Base-by-base conservation (phyloP, 2,113 vertebrate genomes). In the Syngnathus typhle region DNA sequence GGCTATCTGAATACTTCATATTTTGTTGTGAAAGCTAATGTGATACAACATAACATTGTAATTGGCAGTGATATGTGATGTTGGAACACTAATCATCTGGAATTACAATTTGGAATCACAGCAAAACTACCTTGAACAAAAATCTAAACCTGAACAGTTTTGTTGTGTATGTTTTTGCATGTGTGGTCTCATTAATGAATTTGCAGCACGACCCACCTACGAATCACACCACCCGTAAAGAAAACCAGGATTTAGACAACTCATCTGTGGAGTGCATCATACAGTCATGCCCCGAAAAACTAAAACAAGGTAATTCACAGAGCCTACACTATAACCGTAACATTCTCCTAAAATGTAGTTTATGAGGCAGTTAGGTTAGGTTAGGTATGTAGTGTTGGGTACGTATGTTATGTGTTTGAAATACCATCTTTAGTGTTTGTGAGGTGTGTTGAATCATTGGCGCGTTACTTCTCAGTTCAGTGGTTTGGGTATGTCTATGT, bases 231-330 rank as follows among this genome's bases (percentile, higher is more conserved):
- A 65, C 93, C 46, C 91, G 75, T 47, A 82, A 71, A 10, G 90
- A 88, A 19, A 91, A 94, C 63, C 82, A 87, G 12, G 94, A 93
- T 76, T 96, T 95, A 88, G 91, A 93, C 68, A 89, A 82, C 70
- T 93, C 92, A 61, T 91, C 74, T 61, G 94, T 98, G 41, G 95
- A 98, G 63, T 98, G 96, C 89, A 93, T 87, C 1, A 87, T 96
- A 54, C 95, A 98, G 80, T 84, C 87, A 18, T 99, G 96, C 69
- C 96, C 96, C n/a, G 93, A 96, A 56, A 88, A 94, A 32, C 78
- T 99, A 11, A 91, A 88, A 76, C 95, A 86, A 95, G 97, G 96
- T 98, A 80, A n/a, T 19, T 2, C 43, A 38, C 43, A 51, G 19
- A 64, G 2, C 6, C 51, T 12, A 2, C 49, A 39, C 11, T 27